A percentile compares a stretch with the other conserved stretches of the same genome.
These are phyloP conservation scores for Rousettus madagascariensis DNA, from an alignment of 2,797 vertebrate species.

Conservation along the genomic window DNA sequence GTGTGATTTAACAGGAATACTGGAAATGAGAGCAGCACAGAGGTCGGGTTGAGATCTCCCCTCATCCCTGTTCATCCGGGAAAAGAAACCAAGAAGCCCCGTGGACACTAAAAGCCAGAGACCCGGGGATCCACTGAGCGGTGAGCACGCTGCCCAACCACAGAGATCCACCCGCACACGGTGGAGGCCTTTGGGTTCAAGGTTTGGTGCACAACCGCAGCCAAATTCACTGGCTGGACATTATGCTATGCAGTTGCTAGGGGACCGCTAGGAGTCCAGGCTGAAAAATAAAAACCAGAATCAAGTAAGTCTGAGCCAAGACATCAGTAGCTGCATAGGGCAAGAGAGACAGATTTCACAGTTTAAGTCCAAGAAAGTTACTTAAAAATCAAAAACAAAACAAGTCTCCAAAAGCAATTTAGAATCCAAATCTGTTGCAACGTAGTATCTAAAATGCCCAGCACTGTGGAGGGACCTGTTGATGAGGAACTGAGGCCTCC, in stretches of 20 bases:
- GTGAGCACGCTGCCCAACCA: not conserved
- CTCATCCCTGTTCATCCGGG: not conserved
- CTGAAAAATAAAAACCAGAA: not conserved
- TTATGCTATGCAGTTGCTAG: not conserved
- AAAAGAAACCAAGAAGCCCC: not conserved
- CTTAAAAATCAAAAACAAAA: not conserved
- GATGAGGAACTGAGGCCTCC: not conserved
- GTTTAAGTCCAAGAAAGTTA: not conserved
- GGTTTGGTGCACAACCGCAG: not conserved
- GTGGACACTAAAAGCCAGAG: not conserved
- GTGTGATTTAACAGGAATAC: not conserved
- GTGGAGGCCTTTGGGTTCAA: not conserved
- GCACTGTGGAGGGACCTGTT: rapidly evolving
- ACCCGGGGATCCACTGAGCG: not conserved
- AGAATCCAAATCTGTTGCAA: not conserved
- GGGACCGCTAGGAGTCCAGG: too few relatives aligned
- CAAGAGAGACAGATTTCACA: not conserved
- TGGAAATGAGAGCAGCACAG: not conserved
- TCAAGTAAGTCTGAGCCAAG: not conserved
- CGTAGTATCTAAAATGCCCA: not conserved
- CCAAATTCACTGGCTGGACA: not conserved
- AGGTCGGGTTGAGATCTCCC: not conserved
- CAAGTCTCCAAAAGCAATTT: not conserved
- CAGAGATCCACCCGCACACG: not conserved
- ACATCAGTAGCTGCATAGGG: not conserved